These are phyloP conservation scores for Scaptomyza tumidula DNA, from an alignment of 2,888 invertebrate species.

Conservation along the genomic window DNA sequence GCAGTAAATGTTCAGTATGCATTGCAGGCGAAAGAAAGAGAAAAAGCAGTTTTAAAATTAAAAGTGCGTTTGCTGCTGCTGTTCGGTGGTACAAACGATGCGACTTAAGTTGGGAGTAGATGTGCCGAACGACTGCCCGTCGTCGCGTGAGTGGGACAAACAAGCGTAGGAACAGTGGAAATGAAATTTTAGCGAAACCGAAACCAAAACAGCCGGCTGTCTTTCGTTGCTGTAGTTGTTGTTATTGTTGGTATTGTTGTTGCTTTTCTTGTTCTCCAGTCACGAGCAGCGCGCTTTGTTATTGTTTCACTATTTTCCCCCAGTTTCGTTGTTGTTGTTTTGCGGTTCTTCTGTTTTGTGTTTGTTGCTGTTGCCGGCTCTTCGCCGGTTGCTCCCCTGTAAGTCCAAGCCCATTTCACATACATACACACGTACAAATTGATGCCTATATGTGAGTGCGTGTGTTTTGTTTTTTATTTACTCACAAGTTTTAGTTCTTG, in stretches of 20 bases:
- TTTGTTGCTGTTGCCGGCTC: slow-evolving; percentile 64
- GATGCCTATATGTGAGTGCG: neutral
- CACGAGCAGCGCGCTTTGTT: slow-evolving; percentile 45
- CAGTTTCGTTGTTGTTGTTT: slow-evolving; percentile 31
- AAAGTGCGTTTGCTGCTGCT: neutral
- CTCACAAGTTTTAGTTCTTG: slow-evolving; percentile 33
- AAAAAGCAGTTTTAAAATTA: neutral
- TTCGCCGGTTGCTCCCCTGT: slow-evolving; percentile 50
- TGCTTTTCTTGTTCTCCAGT: slow-evolving; percentile 25
- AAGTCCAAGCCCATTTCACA: slow-evolving; percentile 28
- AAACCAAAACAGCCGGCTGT: slow-evolving; percentile 55
- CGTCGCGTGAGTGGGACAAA: slow-evolving; percentile 70
- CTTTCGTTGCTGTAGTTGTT: slow-evolving; percentile 6
- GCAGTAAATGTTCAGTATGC: neutral
- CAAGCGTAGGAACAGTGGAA: slow-evolving; percentile 44
- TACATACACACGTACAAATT: neutral
- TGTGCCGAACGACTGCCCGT: slow-evolving; percentile 37
- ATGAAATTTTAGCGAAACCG: slow-evolving; percentile 26
- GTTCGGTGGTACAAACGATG: slow-evolving; percentile 21
- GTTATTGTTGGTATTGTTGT: slow-evolving; percentile 2
- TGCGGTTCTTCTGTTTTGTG: slow-evolving; percentile 48
- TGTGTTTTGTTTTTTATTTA: slow-evolving; percentile 39
- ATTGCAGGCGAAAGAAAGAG: too few species aligned
- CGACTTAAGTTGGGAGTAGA: slow-evolving; percentile 3
- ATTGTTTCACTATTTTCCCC: slow-evolving; percentile 42